These are phyloP conservation scores for Gryllus longicercus DNA, from an alignment of 2,888 invertebrate genomes.

Conservation along the genomic window DNA sequence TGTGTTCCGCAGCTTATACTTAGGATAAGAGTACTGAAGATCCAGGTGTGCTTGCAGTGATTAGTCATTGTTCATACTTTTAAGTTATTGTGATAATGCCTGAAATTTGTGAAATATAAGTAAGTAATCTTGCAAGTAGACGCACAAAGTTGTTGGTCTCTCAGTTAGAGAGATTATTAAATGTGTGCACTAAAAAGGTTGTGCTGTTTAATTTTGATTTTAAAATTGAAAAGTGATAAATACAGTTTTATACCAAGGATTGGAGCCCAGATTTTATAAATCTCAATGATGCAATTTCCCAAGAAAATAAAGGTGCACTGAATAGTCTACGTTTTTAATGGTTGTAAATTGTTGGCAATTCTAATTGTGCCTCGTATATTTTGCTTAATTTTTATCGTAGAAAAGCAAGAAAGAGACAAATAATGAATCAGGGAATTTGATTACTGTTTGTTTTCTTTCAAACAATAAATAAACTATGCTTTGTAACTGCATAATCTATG, in stretches of 20 bases:
- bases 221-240: neutral
- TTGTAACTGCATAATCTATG: constrained; percentile 1
- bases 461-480: constrained; percentile 21
- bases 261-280: constrained; percentile 6
- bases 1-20: neutral
- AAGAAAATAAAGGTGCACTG: neutral
- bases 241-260: constrained; percentile 17
- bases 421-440: constrained; percentile 32
- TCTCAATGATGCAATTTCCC: neutral
- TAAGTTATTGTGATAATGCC: neutral
- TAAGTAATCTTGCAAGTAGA: constrained; percentile 17
- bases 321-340: constrained; percentile 23
- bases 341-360: constrained; percentile 29
- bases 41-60: constrained; percentile 11
- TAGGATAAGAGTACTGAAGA: neutral
- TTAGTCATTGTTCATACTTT: neutral
- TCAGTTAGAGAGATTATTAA: neutral
- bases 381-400: constrained; percentile 31
- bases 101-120: neutral
- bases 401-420: constrained; percentile 28
- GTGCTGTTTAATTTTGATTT: neutral
- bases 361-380: constrained; percentile 34
- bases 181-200: constrained; percentile 1
- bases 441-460: constrained; percentile 29
- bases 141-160: constrained; percentile 2